Percentiles rank a stretch among this genome's conserved stretches.
Conservation (phyloP, 2,888 invertebrate species). For the Cryptocephalus moraei region DNA sequence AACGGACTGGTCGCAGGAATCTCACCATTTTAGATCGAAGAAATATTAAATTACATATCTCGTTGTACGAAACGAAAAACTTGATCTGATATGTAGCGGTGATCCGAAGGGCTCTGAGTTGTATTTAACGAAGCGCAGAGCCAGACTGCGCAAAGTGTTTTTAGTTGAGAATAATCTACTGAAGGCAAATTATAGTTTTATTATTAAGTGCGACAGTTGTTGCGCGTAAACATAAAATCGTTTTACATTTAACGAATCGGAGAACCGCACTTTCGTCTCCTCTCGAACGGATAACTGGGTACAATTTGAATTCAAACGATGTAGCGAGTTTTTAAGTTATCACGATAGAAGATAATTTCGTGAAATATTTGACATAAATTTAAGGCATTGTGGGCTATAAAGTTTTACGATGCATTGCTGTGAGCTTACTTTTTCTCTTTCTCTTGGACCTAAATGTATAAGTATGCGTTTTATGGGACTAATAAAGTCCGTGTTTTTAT, state of each 20-base stretch:
- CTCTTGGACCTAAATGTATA: slow-evolving; percentile 6
- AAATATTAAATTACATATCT: too few relatives aligned
- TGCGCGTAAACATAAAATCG: too few relatives aligned
- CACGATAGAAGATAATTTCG: slow-evolving; percentile 9
- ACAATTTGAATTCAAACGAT: slow-evolving; percentile 12
- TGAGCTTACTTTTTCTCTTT: not conserved
- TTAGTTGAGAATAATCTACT: too few relatives aligned
- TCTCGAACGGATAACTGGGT: slow-evolving; percentile 11
- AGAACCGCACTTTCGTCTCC: not conserved
- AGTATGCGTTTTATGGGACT: slow-evolving; percentile 3
- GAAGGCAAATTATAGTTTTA: too few relatives aligned
- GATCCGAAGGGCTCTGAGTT: too few relatives aligned
- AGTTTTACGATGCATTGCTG: slow-evolving; percentile 7
- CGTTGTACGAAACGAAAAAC: too few relatives aligned
- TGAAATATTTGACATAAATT: slow-evolving; percentile 10
- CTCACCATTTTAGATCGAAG: too few relatives aligned
- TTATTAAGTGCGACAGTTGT: too few relatives aligned
- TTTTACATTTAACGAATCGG: not conserved
- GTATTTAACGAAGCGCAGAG: too few relatives aligned
- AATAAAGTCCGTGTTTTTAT: slow-evolving; percentile 5
- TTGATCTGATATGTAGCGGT: too few relatives aligned
- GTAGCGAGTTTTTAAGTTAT: slow-evolving; percentile 12
- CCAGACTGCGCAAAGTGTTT: too few relatives aligned
- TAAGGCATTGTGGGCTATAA: slow-evolving; percentile 8
- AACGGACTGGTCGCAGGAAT: too few relatives aligned